phyloP scores from a whole-genome alignment of 1,140 invertebrate species.

The Limonius californicus region DNA sequence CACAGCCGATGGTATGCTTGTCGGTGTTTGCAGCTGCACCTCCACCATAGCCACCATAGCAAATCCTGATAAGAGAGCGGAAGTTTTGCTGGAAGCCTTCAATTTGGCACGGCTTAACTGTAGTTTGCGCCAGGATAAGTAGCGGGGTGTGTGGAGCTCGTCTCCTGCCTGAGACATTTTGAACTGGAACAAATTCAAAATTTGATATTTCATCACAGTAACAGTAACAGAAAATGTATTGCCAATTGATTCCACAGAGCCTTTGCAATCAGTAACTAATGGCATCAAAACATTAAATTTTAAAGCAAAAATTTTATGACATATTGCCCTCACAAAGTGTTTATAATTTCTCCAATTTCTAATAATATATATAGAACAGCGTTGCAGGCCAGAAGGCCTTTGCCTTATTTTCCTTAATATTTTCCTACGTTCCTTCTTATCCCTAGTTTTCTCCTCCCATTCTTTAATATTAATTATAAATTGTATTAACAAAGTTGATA shows the following conservation, averaged over 20 bases:
- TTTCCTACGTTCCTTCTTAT: too few species aligned
- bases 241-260: too few species aligned
- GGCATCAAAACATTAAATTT: too few species aligned
- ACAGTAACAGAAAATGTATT: too few species aligned
- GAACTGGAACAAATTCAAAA: constrained; percentile 1
- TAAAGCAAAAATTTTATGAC: background rate
- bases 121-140: constrained; percentile 85
- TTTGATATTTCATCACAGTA: too few species aligned
- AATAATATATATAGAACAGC: constrained; percentile 8
- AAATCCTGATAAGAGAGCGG: constrained; percentile 92
- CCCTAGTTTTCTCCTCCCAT: too few species aligned
- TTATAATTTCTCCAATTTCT: background rate
- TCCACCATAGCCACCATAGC: constrained; percentile 93
- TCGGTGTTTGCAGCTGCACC: constrained; percentile 37
- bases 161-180: constrained; percentile 66
- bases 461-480: too few species aligned
- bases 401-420: too few species aligned
- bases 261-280: too few species aligned
- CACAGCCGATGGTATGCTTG: constrained; percentile 64
- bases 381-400: too few species aligned
- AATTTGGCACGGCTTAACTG: constrained; percentile 91
- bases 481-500: too few species aligned
- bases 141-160: constrained; percentile 75
- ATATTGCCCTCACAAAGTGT: background rate
- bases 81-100: constrained; percentile 95